Evolutionary conservation across 2,888 invertebrate species (phyloP), one percentile per base, ranked within the genome.

Genomic region (Oscheius sp.): DNA sequence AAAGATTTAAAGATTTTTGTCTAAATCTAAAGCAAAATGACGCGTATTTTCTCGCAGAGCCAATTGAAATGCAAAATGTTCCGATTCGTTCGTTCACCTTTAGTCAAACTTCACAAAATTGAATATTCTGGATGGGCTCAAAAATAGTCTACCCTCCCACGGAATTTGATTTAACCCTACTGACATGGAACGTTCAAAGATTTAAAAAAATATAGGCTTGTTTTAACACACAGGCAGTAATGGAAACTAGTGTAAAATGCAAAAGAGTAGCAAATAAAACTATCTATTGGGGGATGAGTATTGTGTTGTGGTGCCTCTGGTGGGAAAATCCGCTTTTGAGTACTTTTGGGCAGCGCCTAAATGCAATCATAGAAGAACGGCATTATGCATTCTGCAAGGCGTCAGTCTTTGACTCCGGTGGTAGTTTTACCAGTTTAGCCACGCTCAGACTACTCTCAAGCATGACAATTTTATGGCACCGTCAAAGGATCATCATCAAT

Each of bases 341-440:
- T 55, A 68, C 68, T 68, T 68, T 68, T 68, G 68, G 68, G 53
- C 68, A 51, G 55, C 68, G 68, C 68, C 53, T 42, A 68, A 68
- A 68, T 68, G 68, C 68, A 68, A 68, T 68, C 68, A 68, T 68
- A 68, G 68, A 42, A 68, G 68, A 68, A 68, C 68, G 68, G 68
- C 53, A 63, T 63, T 63, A 63, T 63, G 63, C 63, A 63, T 63
- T 63, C 63, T 63, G 63, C 63, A 63, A 63, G 63, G 48, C 63
- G 63, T 63, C 63, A 63, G 63, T 50, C 63, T 63, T 63, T 63
- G 63, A 63, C 48, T 63, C 32, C 48, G 63, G 63, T 63, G 63
- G 63, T 53, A 21, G 13, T 13, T 50, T 13, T 42, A 42, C 62
- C 59, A 47, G 3, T 50, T 50, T 29, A 29, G n/a, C 11, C 29